Evolutionary conservation across 2,797 vertebrate species (phyloP).

Genomic region (Tachyglossus aculeatus): DNA sequence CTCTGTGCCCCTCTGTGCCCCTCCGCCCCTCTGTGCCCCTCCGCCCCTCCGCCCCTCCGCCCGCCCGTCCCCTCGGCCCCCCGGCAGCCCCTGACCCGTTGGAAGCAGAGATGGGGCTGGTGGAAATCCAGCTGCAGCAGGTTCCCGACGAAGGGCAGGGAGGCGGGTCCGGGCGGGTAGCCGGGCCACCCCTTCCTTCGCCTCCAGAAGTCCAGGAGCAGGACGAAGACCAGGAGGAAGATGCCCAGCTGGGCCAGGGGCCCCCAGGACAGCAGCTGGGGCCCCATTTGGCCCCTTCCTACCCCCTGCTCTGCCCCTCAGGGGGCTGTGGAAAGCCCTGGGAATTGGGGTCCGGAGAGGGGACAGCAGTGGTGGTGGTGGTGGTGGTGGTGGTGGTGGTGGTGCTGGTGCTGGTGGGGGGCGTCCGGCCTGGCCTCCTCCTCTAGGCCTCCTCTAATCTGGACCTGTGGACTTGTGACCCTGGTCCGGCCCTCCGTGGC

Average conservation of each 20-base stretch:
- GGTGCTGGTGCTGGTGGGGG: no score
- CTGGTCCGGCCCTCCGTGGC: no score
- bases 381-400: no score
- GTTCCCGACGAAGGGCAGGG: slow-evolving; percentile 62
- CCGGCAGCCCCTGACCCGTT: slow-evolving; percentile 34
- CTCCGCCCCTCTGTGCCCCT: neutral
- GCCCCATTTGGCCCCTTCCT: neutral
- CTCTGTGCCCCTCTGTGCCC: neutral
- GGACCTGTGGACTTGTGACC: neutral
- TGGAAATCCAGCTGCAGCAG: slow-evolving; percentile 49
- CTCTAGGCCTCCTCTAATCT: neutral
- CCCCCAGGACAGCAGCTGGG: slow-evolving; percentile 14
- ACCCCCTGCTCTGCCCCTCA: no score
- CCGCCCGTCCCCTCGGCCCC: accelerated
- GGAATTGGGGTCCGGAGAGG: neutral
- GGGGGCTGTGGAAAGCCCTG: neutral
- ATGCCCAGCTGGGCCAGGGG: slow-evolving; percentile 4
- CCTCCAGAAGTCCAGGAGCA: slow-evolving; percentile 68
- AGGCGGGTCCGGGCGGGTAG: slow-evolving; percentile 61
- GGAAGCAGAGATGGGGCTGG: neutral
- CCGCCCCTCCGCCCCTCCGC: neutral
- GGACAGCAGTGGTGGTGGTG: no score
- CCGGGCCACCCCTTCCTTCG: slow-evolving; percentile 39
- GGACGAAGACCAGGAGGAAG: slow-evolving; percentile 39
- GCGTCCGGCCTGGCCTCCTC: no score